Base-by-base conservation (phyloP, 37 sponge, comb jelly and placozoan species). In the Agelas oroides region DNA sequence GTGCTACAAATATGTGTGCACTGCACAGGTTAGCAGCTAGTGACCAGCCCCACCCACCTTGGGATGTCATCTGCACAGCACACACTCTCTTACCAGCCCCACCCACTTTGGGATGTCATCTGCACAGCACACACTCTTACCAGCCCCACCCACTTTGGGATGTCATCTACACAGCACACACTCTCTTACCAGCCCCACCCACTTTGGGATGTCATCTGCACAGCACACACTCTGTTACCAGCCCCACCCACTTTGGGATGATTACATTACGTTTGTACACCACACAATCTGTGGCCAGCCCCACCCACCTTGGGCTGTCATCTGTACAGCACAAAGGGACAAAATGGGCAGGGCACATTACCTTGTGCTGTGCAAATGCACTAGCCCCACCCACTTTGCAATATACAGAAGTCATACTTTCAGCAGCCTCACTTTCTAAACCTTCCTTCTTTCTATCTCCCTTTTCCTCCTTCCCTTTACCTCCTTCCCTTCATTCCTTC, bases 1-100 rank as follows among this genome's bases (percentile, higher is more conserved):
- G 80, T 2, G 82, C 35, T 12, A 53, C 59, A 21, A 65, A 62
- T 0, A 31, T 93, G 19, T 71, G 73, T 67, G 94, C 92, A 0
- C 72, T 91, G 17, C 94, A 94, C 59, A 82, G 84, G 94, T 94
- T 32, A 46, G 46, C 46, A 12, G 3, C 6, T 46, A 8, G 46
- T 3, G 3, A 8, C 8, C 20, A 23, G 30, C 17, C 32, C 21
- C n/a, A 35, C 17, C n/a, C 32, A 23, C 55, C 3, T 80, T n/a
- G n/a, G n/a, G n/a, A n/a, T n/a, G n/a, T n/a, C n/a, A n/a, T n/a
- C n/a, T n/a, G n/a, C n/a, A n/a, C n/a, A n/a, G n/a, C n/a, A n/a
- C n/a, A n/a, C n/a, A n/a, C n/a, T n/a, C n/a, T n/a, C n/a, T n/a
- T n/a, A n/a, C n/a, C n/a, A n/a, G n/a, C n/a, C n/a, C n/a, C n/a